Evolutionary conservation across 2,113 vertebrate genomes (phyloP).

Genomic region (Tachysurus vachellii): DNA sequence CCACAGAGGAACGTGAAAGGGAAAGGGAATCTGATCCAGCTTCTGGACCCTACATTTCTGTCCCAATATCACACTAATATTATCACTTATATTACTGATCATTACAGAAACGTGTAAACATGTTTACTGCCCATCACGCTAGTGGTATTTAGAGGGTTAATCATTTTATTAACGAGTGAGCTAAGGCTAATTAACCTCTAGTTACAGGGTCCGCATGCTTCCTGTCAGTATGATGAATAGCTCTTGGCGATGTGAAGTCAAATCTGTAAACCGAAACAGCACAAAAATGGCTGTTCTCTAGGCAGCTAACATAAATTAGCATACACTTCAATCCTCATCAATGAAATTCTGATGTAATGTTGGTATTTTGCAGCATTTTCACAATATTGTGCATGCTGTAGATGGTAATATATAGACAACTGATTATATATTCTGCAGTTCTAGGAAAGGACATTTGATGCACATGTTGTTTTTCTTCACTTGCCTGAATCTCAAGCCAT

Average conservation of each 20-base stretch:
- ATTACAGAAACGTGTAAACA: not conserved
- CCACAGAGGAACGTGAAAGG: not conserved
- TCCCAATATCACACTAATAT: not conserved
- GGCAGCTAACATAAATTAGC: not conserved
- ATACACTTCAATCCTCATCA: not conserved
- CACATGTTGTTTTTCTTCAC: slow-evolving; percentile 33
- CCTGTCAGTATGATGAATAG: slow-evolving; percentile 27
- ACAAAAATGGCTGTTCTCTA: not conserved
- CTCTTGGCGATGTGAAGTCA: slow-evolving; percentile 10
- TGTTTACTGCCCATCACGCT: not conserved
- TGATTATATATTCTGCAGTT: not conserved
- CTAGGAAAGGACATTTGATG: not conserved
- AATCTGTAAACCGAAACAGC: not conserved
- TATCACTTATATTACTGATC: not conserved
- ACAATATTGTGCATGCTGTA: not conserved
- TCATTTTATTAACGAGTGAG: not conserved
- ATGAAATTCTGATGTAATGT: not conserved
- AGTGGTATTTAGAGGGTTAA: not conserved
- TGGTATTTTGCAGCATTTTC: slow-evolving; percentile 1
- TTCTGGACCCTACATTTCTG: not conserved
- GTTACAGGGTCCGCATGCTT: not conserved
- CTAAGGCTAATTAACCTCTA: not conserved
- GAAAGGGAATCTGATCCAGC: not conserved
- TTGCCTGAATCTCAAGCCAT: slow-evolving; percentile 17
- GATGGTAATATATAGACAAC: not conserved